Evolutionary conservation across 2,797 vertebrate genomes (phyloP).

Genomic region (Crenuchus spilurus): DNA sequence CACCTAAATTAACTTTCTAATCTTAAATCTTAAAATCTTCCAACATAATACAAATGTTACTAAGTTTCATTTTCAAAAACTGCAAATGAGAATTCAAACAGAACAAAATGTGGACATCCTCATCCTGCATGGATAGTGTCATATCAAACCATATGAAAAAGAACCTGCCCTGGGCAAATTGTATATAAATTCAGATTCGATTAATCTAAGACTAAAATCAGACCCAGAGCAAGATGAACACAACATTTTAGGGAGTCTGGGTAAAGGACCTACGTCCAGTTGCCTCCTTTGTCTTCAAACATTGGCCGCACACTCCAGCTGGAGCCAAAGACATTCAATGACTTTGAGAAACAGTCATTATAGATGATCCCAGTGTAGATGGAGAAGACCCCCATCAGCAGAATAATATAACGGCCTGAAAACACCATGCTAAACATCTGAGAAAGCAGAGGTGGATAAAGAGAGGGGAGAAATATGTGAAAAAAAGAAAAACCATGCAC

Average conservation of each 20-base stretch:
- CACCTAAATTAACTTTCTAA: no score
- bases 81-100: no score
- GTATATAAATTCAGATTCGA: no score
- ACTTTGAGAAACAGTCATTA: conserved; percentile 98
- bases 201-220: no score
- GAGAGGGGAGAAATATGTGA: background rate
- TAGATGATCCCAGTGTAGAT: conserved; percentile 97
- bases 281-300: conserved; percentile 77
- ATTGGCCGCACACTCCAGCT: conserved; percentile 94
- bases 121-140: no score
- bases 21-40: no score
- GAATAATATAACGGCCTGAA: conserved; percentile 94
- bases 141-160: no score
- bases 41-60: no score
- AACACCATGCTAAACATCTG: conserved; percentile 97
- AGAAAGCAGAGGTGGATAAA: background rate
- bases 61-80: no score
- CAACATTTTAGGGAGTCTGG: background rate
- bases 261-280: conserved; percentile 87
- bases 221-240: background rate
- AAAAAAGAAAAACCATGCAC: no score
- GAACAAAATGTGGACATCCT: no score
- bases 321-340: conserved; percentile 92
- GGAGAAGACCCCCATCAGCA: conserved; percentile 96
- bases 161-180: no score